These are phyloP conservation scores for Xiphydria camelus DNA, from an alignment of 2,888 invertebrate species.

Conservation along the genomic window DNA sequence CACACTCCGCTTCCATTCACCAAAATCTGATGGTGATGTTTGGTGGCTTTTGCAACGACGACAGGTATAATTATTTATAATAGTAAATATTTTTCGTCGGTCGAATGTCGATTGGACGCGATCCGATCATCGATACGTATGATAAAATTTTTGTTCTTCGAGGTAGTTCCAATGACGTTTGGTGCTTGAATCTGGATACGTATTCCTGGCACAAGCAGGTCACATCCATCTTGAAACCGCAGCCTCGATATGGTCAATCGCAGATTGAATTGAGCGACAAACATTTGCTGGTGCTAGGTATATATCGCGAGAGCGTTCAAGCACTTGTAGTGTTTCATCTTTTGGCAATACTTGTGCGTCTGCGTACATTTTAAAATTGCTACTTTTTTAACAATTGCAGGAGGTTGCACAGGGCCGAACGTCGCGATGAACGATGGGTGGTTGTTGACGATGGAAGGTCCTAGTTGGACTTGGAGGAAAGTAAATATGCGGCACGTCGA, in stretches of 20 bases:
- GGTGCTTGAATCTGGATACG: constrained; percentile 81
- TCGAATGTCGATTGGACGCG: too few species aligned
- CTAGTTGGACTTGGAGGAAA: constrained; percentile 74
- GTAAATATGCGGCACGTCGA: constrained; percentile 76
- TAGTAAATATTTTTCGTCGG: constrained; percentile 12
- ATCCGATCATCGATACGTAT: constrained; percentile 1
- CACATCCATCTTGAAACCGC: constrained; percentile 71
- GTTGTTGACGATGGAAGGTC: constrained; percentile 78
- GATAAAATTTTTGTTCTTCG: constrained; percentile 20
- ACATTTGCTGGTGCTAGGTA: constrained; percentile 76
- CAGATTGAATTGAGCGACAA: constrained; percentile 79
- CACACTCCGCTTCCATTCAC: constrained; percentile 89
- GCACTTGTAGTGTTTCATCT: constrained; percentile 3
- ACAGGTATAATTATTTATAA: constrained; percentile 38
- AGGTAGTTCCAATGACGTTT: constrained; percentile 77
- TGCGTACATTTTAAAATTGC: constrained; percentile 4
- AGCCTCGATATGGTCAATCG: constrained; percentile 92
- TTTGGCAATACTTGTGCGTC: too few species aligned
- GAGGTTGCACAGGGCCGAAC: constrained; percentile 86
- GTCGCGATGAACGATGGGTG: constrained; percentile 89
- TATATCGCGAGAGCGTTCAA: too few species aligned
- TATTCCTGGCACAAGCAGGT: constrained; percentile 78
- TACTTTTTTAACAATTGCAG: constrained; percentile 33
- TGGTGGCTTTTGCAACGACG: constrained; percentile 63
- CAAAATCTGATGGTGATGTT: constrained; percentile 83